Base-by-base conservation (phyloP, 2,888 invertebrate species). In the Drepanosiphum platanoidis region DNA sequence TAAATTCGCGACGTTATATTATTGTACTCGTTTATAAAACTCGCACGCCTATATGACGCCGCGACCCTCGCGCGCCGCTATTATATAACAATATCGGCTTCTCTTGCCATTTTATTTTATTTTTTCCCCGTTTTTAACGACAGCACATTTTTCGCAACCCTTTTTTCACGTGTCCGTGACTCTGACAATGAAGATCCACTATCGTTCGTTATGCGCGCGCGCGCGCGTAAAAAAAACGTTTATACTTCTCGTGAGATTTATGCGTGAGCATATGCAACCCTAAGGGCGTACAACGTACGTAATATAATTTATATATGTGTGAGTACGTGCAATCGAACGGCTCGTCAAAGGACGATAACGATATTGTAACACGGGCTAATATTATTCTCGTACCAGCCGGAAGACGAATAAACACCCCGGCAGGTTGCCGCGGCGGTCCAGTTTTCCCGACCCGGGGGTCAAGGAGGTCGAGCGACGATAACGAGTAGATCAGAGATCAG, bases 161-260 rank as follows among this genome's bases (percentile, higher is more conserved):
- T 83, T 83, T 74, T 72, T 83, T 74, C 82, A 83, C 82, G 74
- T 83, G 72, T 72, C 74, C 82, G 82, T 83, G 82, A 83, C 82
- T 83, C 32, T 27, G 82, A 83, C 82, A 83, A 83, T 83, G 82
- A 83, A 83, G 74, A 83, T 83, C 74, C 74, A 72, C 61, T 72
- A 72, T 82, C 82, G 61, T 27, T 64, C 72, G 82, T 61, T 61
- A 22, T 13, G 22, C 22, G 13, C 46, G 11, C 5, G 4, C 7
- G 4, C 11, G 36, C 36, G 15, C 15, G 22, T 18, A 27, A n/a
- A n/a, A n/a, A n/a, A n/a, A n/a, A n/a, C n/a, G n/a, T 52, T 74
- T 22, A 42, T 30, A 36, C 22, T 30, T 66, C 30, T 42, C 34
- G 34, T 32, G 64, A 81, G 74, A 83, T 74, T 82, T 82, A 82